Percentiles rank a stretch among this genome's conserved stretches.
phyloP scores from a whole-genome alignment of 2,888 invertebrate genomes.

The Bombylius discolor region DNA sequence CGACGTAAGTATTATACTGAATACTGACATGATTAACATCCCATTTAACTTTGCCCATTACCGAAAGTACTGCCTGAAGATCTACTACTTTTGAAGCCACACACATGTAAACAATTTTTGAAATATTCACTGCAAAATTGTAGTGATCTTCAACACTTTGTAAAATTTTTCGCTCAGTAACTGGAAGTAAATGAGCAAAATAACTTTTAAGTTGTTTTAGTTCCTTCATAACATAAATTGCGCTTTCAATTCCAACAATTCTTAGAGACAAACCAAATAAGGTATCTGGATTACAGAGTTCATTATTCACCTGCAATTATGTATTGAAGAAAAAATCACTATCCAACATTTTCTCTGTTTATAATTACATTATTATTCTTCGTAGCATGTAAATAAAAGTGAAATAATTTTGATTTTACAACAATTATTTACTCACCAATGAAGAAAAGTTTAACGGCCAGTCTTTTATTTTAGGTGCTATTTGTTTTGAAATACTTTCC shows the following conservation, averaged over 20 bases:
- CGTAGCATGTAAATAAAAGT: no score
- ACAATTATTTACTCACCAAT: constrained; percentile 20
- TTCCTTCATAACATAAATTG: constrained; percentile 79
- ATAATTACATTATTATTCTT: no score
- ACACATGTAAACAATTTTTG: constrained; percentile 76
- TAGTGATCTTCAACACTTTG: constrained; percentile 51
- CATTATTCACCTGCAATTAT: constrained; percentile 41
- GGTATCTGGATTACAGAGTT: constrained; percentile 53
- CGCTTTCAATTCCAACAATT: constrained; percentile 84
- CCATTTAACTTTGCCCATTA: constrained; percentile 94
- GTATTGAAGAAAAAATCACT: neutral
- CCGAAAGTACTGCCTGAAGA: constrained; percentile 55
- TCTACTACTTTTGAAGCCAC: constrained; percentile 72
- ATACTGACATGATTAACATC: constrained; percentile 89
- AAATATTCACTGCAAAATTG: constrained; percentile 45
- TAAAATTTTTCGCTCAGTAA: constrained; percentile 47
- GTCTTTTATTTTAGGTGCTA: constrained; percentile 40
- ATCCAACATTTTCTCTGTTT: no score
- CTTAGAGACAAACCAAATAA: constrained; percentile 75
- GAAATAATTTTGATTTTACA: neutral
- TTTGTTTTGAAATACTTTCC: constrained; percentile 61
- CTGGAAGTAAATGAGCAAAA: constrained; percentile 68
- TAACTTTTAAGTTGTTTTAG: constrained; percentile 72
- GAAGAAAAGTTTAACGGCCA: constrained; percentile 36
- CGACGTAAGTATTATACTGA: constrained; percentile 83